Evolutionary conservation across 2,113 vertebrate genomes (phyloP).

Genomic region (Anarrhichthys ocellatus): DNA sequence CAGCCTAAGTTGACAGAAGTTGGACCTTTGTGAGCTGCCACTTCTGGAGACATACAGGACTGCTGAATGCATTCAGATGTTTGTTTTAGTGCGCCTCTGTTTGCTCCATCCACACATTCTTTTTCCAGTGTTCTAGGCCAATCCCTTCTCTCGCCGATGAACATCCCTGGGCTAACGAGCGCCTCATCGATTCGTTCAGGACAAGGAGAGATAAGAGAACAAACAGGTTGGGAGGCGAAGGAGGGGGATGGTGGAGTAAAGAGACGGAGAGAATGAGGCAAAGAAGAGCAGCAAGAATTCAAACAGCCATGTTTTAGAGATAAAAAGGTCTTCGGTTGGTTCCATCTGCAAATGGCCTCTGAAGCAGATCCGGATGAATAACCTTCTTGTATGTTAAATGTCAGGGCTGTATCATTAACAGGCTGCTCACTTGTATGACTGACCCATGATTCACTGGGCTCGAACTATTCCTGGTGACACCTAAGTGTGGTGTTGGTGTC

Average conservation of each 20-base stretch:
- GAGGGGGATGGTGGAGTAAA: slow-evolving; percentile 1
- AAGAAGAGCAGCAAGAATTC: slow-evolving; percentile 8
- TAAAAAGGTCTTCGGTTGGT: slow-evolving; percentile 55
- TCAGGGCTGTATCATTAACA: slow-evolving; percentile 59
- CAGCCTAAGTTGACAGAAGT: background rate
- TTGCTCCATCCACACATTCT: slow-evolving; percentile 8
- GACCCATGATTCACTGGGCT: slow-evolving; percentile 58
- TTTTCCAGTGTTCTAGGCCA: slow-evolving; percentile 16
- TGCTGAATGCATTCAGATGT: slow-evolving; percentile 13
- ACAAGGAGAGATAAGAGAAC: slow-evolving; percentile 72
- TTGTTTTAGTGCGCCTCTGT: slow-evolving; percentile 3
- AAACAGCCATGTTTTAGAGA: slow-evolving; percentile 11
- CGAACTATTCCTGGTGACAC: slow-evolving; percentile 61
- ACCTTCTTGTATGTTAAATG: slow-evolving; percentile 68
- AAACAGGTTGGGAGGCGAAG: slow-evolving; percentile 54
- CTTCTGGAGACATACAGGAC: background rate
- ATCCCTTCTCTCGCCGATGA: slow-evolving; percentile 50
- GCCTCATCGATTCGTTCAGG: slow-evolving; percentile 72
- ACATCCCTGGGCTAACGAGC: slow-evolving; percentile 68
- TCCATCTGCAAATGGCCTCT: slow-evolving; percentile 49
- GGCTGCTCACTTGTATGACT: slow-evolving; percentile 58
- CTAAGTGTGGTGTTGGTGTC: slow-evolving; percentile 48
- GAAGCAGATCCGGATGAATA: slow-evolving; percentile 39
- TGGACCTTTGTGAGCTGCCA: background rate
- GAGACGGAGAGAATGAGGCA: slow-evolving; percentile 6